phyloP scores from a whole-genome alignment of 2,797 vertebrate genomes.

The Prunella strophiata region DNA sequence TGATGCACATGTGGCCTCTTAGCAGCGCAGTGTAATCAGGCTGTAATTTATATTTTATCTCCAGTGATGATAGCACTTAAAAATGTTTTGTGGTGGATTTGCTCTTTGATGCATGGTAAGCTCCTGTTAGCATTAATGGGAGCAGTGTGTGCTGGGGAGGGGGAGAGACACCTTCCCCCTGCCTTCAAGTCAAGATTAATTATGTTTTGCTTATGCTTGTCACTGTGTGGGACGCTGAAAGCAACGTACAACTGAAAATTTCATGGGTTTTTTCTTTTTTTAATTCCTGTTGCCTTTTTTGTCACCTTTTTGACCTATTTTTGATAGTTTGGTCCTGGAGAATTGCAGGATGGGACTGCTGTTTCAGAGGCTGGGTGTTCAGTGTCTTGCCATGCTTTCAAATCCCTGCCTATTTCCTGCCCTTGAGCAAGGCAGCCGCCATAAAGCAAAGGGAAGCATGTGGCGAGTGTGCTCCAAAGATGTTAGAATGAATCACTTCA shows the following conservation, averaged over 20 bases:
- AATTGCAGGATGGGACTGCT: neutral
- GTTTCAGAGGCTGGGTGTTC: neutral
- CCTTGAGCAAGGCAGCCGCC: neutral
- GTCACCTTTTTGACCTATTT: neutral
- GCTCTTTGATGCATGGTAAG: conserved; percentile 58
- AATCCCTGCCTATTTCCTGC: conserved; percentile 30
- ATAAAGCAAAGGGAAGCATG: conserved; percentile 6
- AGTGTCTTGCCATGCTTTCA: neutral
- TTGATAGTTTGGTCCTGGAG: neutral
- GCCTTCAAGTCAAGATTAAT: neutral
- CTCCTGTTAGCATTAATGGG: conserved; percentile 58
- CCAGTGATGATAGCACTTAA: conserved; percentile 56
- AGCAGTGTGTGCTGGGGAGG: neutral
- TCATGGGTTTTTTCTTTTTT: rapidly evolving
- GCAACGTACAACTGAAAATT: neutral
- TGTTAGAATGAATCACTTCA: conserved; percentile 34
- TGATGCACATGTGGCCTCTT: conserved; percentile 2
- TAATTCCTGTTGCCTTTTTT: neutral
- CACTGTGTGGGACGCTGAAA: neutral
- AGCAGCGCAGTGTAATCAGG: neutral
- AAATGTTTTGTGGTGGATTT: conserved; percentile 52
- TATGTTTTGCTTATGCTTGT: neutral
- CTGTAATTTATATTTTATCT: conserved; percentile 62
- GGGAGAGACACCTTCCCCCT: neutral
- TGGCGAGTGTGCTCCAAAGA: conserved; percentile 42